Conservation (phyloP, 2,888 invertebrate species). For the Erebia ligea region DNA sequence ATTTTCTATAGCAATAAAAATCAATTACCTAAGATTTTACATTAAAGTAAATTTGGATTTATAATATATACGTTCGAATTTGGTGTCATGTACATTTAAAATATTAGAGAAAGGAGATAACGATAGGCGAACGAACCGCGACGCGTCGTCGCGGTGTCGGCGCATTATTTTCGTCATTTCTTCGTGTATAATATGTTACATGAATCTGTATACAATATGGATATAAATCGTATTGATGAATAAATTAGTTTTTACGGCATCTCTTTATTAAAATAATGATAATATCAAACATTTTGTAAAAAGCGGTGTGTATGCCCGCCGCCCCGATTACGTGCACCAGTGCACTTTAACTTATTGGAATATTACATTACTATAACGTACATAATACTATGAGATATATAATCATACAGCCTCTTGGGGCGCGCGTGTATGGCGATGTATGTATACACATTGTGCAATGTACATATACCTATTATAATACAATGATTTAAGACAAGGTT, state of each 20-base stretch:
- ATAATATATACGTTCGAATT: slow-evolving; percentile 84
- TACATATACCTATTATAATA: slow-evolving; percentile 88
- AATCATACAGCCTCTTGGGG: slow-evolving; percentile 84
- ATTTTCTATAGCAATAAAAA: slow-evolving; percentile 85
- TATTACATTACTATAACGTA: slow-evolving; percentile 83
- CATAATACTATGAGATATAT: slow-evolving; percentile 83
- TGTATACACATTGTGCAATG: slow-evolving; percentile 88
- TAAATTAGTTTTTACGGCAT: slow-evolving; percentile 83
- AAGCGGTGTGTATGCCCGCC: slow-evolving; percentile 79
- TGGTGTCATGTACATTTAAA: slow-evolving; percentile 84
- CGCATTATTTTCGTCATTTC: slow-evolving; percentile 82
- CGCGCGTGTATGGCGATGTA: slow-evolving; percentile 87
- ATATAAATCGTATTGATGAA: slow-evolving; percentile 82
- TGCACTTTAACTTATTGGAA: slow-evolving; percentile 84
- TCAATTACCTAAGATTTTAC: slow-evolving; percentile 85
- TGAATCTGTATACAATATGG: slow-evolving; percentile 85
- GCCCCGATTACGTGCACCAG: slow-evolving; percentile 83
- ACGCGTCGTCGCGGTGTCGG: slow-evolving; percentile 68
- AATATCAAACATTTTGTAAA: slow-evolving; percentile 83
- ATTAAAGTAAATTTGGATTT: slow-evolving; percentile 84
- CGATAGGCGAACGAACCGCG: slow-evolving; percentile 78
- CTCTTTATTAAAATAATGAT: slow-evolving; percentile 83
- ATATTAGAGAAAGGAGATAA: slow-evolving; percentile 80
- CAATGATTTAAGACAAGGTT: slow-evolving; percentile 93
- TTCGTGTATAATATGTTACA: slow-evolving; percentile 86